Evolutionary conservation across 1,140 invertebrate genomes (phyloP).

Genomic region (Pseudomyrmex dendroicus): DNA sequence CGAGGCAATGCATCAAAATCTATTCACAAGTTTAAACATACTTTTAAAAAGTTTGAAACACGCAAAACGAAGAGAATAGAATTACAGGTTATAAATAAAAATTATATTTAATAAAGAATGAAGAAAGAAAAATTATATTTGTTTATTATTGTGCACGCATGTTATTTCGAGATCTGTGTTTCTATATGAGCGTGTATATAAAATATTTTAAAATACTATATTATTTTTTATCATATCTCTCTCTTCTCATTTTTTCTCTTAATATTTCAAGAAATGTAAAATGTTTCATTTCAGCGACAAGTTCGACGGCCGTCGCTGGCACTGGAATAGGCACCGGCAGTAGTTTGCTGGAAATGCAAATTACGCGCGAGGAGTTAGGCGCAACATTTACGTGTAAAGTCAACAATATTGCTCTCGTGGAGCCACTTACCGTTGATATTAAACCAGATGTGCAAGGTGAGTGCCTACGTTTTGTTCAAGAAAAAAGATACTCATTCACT

Average conservation of each 20-base stretch:
- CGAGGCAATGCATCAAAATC: not conserved
- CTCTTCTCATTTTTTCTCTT: not conserved
- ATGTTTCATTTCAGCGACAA: conserved; percentile 76
- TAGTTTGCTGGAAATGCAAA: conserved; percentile 88
- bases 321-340: conserved; percentile 88
- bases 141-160: not conserved
- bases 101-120: no score
- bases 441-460: conserved; percentile 93
- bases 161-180: not conserved
- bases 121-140: no score
- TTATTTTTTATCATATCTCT: not conserved
- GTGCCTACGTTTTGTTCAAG: conserved; percentile 69
- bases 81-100: no score
- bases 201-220: no score
- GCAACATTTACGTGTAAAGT: conserved; percentile 92
- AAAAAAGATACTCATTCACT: not conserved
- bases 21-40: not conserved
- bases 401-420: conserved; percentile 89
- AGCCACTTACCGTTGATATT: conserved; percentile 88
- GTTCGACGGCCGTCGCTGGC: conserved; percentile 79
- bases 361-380: conserved; percentile 91
- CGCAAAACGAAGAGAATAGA: not conserved
- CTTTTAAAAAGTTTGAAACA: not conserved
- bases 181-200: no score
- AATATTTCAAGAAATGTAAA: conserved; percentile 22